A percentile compares a stretch with the other conserved stretches of the same genome.
phyloP scores from a whole-genome alignment of 2,797 vertebrate species.

The Anolis apletophallus region DNA sequence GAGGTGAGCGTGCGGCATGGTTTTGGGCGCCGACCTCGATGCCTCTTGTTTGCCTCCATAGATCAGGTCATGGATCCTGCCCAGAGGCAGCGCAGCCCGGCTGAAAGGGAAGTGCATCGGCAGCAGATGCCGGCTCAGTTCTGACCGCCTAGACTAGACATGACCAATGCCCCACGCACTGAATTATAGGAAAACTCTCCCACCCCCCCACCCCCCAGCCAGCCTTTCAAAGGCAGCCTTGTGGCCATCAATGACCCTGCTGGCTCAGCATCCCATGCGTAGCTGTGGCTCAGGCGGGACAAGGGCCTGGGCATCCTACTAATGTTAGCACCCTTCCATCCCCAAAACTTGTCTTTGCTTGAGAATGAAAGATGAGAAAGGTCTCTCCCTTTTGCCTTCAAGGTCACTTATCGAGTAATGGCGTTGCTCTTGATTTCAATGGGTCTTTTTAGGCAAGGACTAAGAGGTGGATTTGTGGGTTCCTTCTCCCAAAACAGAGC shows the following conservation, averaged over 20 bases:
- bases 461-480: no score
- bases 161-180: no score
- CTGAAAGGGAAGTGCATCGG: constrained; percentile 18
- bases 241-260: not conserved
- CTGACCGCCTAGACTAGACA: not conserved
- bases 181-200: not conserved
- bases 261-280: constrained; percentile 8
- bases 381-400: no score
- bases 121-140: constrained; percentile 13
- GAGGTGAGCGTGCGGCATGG: no score
- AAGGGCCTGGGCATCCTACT: not conserved
- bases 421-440: no score
- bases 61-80: not conserved
- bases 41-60: not conserved
- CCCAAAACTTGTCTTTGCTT: not conserved
- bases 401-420: no score
- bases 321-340: not conserved
- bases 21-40: no score
- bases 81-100: not conserved
- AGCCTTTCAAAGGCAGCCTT: not conserved
- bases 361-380: not conserved
- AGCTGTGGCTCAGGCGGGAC: no score
- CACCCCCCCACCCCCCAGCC: no score
- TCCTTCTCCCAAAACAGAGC: no score
- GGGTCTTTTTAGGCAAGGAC: no score